A percentile compares a stretch with the other conserved stretches of the same genome.
Conservation (phyloP, 2,797 vertebrate species). For the Lutra lutra region DNA sequence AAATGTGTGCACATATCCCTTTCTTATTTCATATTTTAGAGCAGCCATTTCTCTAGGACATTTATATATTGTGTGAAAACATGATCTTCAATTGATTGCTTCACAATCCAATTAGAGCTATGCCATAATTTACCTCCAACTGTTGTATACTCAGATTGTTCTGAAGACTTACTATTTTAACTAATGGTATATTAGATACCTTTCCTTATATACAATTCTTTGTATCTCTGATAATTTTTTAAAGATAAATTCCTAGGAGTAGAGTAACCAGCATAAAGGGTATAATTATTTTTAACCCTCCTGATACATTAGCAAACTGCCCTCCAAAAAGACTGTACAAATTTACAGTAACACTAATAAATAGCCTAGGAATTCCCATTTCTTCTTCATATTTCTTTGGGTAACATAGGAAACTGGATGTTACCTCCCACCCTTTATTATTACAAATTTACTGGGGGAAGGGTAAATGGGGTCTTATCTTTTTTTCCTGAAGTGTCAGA, state of each 20-base stretch:
- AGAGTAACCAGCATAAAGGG: neutral
- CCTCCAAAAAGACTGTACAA: neutral
- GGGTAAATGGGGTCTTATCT: neutral
- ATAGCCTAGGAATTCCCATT: neutral
- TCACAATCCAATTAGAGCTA: neutral
- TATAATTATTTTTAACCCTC: neutral
- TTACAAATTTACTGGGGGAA: neutral
- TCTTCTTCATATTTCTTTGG: neutral
- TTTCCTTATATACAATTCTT: conserved; percentile 20
- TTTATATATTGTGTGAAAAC: conserved; percentile 2
- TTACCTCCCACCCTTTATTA: neutral
- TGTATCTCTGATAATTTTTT: neutral
- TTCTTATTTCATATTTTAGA: neutral
- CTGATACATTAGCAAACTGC: neutral
- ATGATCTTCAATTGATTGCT: conserved; percentile 26
- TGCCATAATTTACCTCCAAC: neutral
- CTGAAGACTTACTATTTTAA: conserved; percentile 8
- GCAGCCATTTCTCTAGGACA: neutral
- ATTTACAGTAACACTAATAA: neutral
- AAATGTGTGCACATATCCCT: neutral
- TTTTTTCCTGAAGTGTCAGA: neutral
- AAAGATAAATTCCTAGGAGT: conserved; percentile 24
- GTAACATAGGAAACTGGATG: neutral
- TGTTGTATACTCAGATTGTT: conserved; percentile 34
- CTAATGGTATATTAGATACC: neutral